A percentile compares a stretch with the other conserved stretches of the same genome.
phyloP scores from a whole-genome alignment of 1,140 invertebrate genomes.

The Rhopalosiphum padi region DNA sequence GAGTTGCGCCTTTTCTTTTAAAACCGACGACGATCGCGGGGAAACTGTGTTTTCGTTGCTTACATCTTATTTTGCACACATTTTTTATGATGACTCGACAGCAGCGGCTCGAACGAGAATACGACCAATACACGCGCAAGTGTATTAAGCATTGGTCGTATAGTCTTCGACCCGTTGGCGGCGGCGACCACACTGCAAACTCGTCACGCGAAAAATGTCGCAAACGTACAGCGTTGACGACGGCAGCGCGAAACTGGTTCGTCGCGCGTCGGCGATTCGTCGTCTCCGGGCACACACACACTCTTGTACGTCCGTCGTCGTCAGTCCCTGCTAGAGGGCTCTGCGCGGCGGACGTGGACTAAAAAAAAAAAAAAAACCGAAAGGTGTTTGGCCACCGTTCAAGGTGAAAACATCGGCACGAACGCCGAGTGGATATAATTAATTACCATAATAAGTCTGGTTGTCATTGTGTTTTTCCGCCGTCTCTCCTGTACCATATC shows the following conservation, averaged over 20 bases:
- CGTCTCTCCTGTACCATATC: neutral
- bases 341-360: neutral
- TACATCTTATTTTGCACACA: no score
- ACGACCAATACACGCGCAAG: neutral
- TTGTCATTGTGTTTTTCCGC: conserved; percentile 47
- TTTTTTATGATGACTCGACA: no score
- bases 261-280: no score
- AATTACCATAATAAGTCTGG: conserved; percentile 54
- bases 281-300: no score
- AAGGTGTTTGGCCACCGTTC: conserved; percentile 54
- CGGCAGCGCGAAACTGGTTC: neutral
- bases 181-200: no score
- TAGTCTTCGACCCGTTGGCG: neutral
- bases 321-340: neutral
- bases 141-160: neutral
- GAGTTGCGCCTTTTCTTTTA: neutral
- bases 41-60: no score
- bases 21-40: no score
- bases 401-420: conserved; percentile 52
- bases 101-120: neutral
- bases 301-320: neutral
- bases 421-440: conserved; percentile 42
- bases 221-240: neutral
- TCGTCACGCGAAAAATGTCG: neutral
- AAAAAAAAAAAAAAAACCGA: neutral